phyloP scores from a whole-genome alignment of 2,888 invertebrate genomes.

The Meliscaeva auricollis region DNA sequence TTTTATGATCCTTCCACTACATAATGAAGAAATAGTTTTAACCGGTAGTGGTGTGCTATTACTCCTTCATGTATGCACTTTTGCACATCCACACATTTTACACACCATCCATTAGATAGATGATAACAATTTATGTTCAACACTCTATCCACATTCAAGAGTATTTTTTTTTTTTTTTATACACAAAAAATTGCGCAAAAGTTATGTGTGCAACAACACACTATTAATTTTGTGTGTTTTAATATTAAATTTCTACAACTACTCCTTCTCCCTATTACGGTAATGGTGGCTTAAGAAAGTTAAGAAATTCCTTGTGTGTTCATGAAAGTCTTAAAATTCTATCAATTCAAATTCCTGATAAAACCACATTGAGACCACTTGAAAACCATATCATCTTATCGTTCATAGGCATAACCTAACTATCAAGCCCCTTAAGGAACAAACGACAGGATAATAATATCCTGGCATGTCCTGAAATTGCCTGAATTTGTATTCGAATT shows the following conservation, averaged over 20 bases:
- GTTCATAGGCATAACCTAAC: neutral
- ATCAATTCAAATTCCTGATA: constrained; percentile 15
- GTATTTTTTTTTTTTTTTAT: neutral
- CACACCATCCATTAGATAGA: constrained; percentile 25
- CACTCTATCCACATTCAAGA: neutral
- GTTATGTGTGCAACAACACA: constrained; percentile 20
- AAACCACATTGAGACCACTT: neutral
- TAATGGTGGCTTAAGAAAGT: neutral
- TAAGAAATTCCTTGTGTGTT: neutral
- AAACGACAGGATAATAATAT: constrained; percentile 60
- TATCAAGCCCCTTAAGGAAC: constrained; percentile 16
- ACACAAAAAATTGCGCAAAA: neutral
- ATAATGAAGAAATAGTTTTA: constrained; percentile 37
- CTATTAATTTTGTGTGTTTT: constrained; percentile 20
- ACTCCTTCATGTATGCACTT: constrained; percentile 31
- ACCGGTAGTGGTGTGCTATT: neutral
- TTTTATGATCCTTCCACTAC: constrained; percentile 19
- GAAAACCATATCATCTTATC: constrained; percentile 1
- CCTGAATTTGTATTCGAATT: constrained; percentile 61
- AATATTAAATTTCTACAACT: constrained; percentile 10
- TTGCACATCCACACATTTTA: neutral
- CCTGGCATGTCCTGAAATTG: constrained; percentile 37
- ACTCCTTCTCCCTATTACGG: neutral
- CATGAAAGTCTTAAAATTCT: constrained; percentile 7
- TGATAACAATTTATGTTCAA: constrained; percentile 32